These are phyloP conservation scores for Calycopis cecrops DNA, from an alignment of 1,140 invertebrate genomes.

Conservation along the genomic window DNA sequence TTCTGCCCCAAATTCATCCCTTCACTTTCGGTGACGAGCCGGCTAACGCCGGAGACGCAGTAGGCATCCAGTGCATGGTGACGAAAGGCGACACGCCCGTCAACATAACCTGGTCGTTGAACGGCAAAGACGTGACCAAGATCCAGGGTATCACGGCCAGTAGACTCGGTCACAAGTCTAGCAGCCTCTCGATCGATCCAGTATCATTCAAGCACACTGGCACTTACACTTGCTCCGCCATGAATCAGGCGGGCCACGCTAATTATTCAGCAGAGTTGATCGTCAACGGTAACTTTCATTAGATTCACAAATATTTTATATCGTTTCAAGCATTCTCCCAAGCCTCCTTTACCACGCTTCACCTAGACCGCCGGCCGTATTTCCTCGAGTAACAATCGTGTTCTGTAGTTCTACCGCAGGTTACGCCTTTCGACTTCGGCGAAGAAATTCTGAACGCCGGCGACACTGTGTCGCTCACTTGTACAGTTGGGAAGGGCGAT, in stretches of 20 bases:
- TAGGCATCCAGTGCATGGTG: conserved; percentile 79
- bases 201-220: conserved; percentile 81
- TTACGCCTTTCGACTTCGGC: conserved; percentile 81
- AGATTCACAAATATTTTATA: neutral
- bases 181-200: conserved; percentile 83
- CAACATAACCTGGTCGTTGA: conserved; percentile 81
- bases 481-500: conserved; percentile 83
- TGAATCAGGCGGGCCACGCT: conserved; percentile 79
- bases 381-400: conserved; percentile 14
- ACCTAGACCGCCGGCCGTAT: neutral
- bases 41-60: conserved; percentile 77
- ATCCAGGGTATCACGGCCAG: conserved; percentile 70
- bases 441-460: conserved; percentile 82
- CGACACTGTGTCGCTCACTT: conserved; percentile 83
- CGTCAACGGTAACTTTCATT: conserved; percentile 76
- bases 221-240: conserved; percentile 83
- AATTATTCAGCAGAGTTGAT: conserved; percentile 78
- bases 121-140: conserved; percentile 69
- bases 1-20: conserved; percentile 80
- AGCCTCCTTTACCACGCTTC: neutral
- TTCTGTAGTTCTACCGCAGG: conserved; percentile 78
- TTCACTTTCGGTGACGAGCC: conserved; percentile 80
- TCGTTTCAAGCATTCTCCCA: neutral
- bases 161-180: conserved; percentile 77
- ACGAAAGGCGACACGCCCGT: conserved; percentile 86